These are phyloP conservation scores for Episyrphus balteatus DNA, from an alignment of 1,140 invertebrate species.

Conservation along the genomic window DNA sequence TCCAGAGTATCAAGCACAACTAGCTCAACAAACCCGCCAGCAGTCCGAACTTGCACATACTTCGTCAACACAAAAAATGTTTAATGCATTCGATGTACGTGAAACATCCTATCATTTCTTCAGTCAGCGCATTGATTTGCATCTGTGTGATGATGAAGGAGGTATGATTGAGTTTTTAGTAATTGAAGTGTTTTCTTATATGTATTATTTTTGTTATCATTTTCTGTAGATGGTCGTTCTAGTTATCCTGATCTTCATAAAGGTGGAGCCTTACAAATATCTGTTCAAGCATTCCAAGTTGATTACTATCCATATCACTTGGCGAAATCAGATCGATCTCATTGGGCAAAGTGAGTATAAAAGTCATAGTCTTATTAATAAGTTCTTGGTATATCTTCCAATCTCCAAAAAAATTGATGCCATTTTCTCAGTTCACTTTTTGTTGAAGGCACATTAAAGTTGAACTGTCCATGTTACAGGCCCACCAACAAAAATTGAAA, in stretches of 20 bases:
- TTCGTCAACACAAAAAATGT: conserved; percentile 53
- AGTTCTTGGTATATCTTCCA: neutral
- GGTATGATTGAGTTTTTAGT: conserved; percentile 40
- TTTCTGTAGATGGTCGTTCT: conserved; percentile 60
- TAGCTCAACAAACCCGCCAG: conserved; percentile 48
- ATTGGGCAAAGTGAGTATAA: conserved; percentile 65
- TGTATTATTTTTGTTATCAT: neutral
- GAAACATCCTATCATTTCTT: conserved; percentile 97
- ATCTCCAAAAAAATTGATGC: neutral
- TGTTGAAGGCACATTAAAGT: neutral
- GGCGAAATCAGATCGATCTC: conserved; percentile 70
- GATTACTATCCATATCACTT: conserved; percentile 97
- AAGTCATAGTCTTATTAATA: neutral
- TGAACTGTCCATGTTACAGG: no score
- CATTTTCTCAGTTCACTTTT: neutral
- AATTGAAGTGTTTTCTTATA: neutral
- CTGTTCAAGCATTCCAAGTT: conserved; percentile 75
- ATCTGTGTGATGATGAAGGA: conserved; percentile 93
- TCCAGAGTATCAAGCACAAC: conserved; percentile 69
- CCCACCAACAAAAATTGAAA: no score
- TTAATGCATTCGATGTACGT: conserved; percentile 82
- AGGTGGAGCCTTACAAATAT: conserved; percentile 90
- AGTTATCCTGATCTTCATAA: conserved; percentile 71
- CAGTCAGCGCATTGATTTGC: conserved; percentile 87
- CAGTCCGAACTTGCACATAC: conserved; percentile 41